Base-by-base conservation (phyloP, 2,113 vertebrate genomes). In the Paedocypris sp. region DNA sequence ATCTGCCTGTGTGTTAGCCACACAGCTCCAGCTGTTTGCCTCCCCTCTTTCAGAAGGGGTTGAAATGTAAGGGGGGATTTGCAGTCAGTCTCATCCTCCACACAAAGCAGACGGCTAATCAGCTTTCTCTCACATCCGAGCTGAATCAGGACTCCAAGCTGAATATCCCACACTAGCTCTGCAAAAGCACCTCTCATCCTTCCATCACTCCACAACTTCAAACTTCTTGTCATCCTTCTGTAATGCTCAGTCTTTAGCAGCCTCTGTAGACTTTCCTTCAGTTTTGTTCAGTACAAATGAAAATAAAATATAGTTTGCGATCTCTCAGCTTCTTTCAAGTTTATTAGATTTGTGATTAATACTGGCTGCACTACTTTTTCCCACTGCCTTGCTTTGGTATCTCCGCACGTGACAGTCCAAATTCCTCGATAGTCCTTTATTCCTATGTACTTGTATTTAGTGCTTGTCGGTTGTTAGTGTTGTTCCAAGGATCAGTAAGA, bases 31-130 rank as follows among this genome's bases (percentile, higher is more conserved):
- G 51, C 43, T 48, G 51, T 48, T 29, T 58, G 6, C 41, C 45
- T 58, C 20, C n/a, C n/a, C 59, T 20, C 26, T 43, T 28, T 59
- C 35, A 54, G 45, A 49, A 31, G 33, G 43, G 43, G 31, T 22
- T 50, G 53, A 66, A 66, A 66, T 39, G 38, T 35, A 66, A 56
- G 51, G 39, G 19, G 28, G 53, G 59, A 62, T 62, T 68, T 62
- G 47, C 48, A 39, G 50, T 62, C 20, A 41, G 28, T 38, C 59
- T 62, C 43, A 62, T 62, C 51, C 45, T 32, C 29, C 51, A 35
- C 54, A 66, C 57, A 67, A 56, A 66, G 53, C 45, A 43, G 5
- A 61, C 50, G 50, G 19, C 28, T 67, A 67, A 67, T 62, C 58
- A 67, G 65, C 65, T 62, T 53, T 38, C 16, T 18, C 64, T 67